phyloP scores from a whole-genome alignment of 2,888 invertebrate species.

The Hypena proboscidalis region DNA sequence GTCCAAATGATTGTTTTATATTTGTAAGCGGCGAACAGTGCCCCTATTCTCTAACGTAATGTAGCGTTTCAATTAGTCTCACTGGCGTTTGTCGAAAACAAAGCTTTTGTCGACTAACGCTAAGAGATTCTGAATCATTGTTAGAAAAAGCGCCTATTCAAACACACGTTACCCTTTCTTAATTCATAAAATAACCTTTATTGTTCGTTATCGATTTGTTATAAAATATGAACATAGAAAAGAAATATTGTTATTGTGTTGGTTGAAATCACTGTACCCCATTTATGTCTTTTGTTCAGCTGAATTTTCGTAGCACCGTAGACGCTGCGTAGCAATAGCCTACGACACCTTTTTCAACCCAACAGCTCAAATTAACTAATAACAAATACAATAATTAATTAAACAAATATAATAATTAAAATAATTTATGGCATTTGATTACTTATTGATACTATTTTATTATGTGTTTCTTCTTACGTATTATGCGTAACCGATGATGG shows the following conservation, averaged over 20 bases:
- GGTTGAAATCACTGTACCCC: neutral
- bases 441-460: too few relatives aligned
- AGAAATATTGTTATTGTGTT: neutral
- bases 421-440: too few relatives aligned
- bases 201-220: too few relatives aligned
- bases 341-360: constrained; percentile 17
- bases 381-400: too few relatives aligned
- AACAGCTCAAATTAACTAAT: neutral
- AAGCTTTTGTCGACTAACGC: constrained; percentile 63
- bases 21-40: constrained; percentile 77
- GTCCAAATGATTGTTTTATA: constrained; percentile 85
- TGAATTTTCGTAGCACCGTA: constrained; percentile 40
- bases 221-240: too few relatives aligned
- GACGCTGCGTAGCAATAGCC: constrained; percentile 32
- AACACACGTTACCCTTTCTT: constrained; percentile 42
- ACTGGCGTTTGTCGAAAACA: constrained; percentile 69
- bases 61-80: constrained; percentile 79
- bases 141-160: constrained; percentile 47
- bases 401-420: too few relatives aligned
- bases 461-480: too few relatives aligned
- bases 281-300: constrained; percentile 29
- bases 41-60: constrained; percentile 79
- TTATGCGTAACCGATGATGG: too few relatives aligned
- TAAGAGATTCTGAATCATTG: constrained; percentile 51
- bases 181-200: constrained; percentile 13